Conservation (phyloP, 2,797 vertebrate species). For the Notolabrus celidotus region DNA sequence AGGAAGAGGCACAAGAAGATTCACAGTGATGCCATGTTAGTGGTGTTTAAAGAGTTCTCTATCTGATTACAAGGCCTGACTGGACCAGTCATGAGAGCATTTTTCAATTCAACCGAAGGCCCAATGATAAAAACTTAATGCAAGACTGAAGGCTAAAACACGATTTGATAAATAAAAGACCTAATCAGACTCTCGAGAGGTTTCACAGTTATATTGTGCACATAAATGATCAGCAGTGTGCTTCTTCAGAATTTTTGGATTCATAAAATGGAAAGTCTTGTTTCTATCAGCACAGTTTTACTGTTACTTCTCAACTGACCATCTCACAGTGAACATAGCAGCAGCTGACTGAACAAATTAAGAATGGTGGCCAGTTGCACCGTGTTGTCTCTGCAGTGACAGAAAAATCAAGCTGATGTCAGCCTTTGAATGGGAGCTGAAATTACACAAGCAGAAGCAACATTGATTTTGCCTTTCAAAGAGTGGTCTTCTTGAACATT, state of each 20-base stretch:
- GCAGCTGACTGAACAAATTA: conserved; percentile 30
- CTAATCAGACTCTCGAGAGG: background rate
- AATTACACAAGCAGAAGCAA: conserved; percentile 18
- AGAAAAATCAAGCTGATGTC: conserved; percentile 12
- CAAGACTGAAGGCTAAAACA: background rate
- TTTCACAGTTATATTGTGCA: background rate
- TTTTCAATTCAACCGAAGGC: background rate
- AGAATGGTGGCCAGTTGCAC: background rate
- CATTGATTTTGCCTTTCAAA: conserved; percentile 30
- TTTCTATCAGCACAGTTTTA: background rate
- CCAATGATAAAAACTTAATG: background rate
- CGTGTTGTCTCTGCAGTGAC: background rate
- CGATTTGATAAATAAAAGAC: conserved; percentile 20
- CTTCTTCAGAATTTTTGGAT: background rate
- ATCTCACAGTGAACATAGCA: conserved; percentile 30
- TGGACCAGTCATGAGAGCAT: conserved; percentile 2
- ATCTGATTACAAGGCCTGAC: conserved; percentile 19
- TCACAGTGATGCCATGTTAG: conserved; percentile 73
- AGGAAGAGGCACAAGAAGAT: conserved; percentile 59
- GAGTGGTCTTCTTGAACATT: conserved; percentile 16
- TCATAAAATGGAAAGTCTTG: background rate
- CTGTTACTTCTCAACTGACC: background rate
- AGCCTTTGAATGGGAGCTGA: conserved; percentile 1
- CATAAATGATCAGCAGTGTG: background rate
- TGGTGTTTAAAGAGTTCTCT: conserved; percentile 5